Percentiles rank a stretch among this genome's conserved stretches.
Evolutionary conservation across 2,113 vertebrate species (phyloP).

Genomic region (Megalops atlanticus): DNA sequence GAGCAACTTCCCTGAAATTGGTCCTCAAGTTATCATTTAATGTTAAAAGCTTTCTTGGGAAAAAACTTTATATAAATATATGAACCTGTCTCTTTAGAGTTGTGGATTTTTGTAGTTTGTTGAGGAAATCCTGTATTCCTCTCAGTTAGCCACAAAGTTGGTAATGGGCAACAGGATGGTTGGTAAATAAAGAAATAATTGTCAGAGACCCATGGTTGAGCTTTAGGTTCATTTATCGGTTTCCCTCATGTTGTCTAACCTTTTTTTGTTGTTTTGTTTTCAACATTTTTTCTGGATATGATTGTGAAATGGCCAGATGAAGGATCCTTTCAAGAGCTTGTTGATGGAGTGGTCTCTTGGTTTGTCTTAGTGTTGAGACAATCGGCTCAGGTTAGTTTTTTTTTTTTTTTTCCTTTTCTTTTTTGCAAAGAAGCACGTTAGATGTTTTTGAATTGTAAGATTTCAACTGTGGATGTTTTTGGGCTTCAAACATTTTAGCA

Average conservation of each 20-base stretch:
- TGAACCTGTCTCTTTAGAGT: neutral
- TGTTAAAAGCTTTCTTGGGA: too few relatives aligned
- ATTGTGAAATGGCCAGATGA: constrained; percentile 51
- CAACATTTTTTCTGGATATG: neutral
- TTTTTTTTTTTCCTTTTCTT: constrained; percentile 37
- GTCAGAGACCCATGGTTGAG: neutral
- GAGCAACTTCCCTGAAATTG: too few relatives aligned
- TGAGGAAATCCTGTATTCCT: neutral
- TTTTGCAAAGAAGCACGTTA: constrained; percentile 45
- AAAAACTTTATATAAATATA: neutral
- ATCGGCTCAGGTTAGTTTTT: constrained; percentile 38
- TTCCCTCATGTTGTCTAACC: constrained; percentile 4
- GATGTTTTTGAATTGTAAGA: constrained; percentile 20
- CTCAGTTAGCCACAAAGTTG: neutral
- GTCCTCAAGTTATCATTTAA: too few relatives aligned
- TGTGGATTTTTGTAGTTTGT: neutral
- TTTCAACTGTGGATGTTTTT: constrained; percentile 23
- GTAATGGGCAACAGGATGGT: neutral
- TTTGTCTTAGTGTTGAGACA: constrained; percentile 42
- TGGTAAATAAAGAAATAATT: neutral
- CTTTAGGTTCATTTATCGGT: neutral
- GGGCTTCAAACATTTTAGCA: constrained; percentile 40
- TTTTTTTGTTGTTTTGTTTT: constrained; percentile 6
- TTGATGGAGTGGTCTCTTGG: constrained; percentile 29
- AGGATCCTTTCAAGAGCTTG: constrained; percentile 37